Conservation (phyloP, 2,797 vertebrate species). For the Tympanoctomys barrerae region DNA sequence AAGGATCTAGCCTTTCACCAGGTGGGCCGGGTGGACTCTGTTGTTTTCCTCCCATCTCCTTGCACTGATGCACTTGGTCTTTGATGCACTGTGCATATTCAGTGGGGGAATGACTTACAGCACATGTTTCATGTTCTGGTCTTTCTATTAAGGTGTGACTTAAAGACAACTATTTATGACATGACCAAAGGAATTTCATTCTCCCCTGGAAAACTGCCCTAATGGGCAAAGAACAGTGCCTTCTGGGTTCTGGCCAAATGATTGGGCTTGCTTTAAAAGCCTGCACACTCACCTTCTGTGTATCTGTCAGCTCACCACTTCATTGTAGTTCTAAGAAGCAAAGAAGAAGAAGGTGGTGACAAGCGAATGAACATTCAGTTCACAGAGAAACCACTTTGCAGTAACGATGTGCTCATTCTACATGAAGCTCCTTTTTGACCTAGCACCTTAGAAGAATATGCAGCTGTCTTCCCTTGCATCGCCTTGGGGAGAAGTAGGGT, state of each 20-base stretch:
- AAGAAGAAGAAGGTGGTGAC: constrained; percentile 52
- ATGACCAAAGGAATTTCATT: constrained; percentile 87
- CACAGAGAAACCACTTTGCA: constrained; percentile 48
- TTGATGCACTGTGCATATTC: constrained; percentile 60
- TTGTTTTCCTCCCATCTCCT: constrained; percentile 67
- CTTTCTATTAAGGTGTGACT: constrained; percentile 78
- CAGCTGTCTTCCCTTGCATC: constrained; percentile 35
- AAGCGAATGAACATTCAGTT: constrained; percentile 65
- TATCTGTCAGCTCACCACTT: constrained; percentile 56
- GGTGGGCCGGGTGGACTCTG: constrained; percentile 68
- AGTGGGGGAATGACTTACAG: constrained; percentile 66
- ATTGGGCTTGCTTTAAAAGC: constrained; percentile 81
- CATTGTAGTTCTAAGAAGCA: neutral
- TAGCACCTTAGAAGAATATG: constrained; percentile 63
- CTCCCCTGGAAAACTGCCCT: constrained; percentile 85
- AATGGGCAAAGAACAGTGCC: constrained; percentile 83
- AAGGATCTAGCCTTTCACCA: neutral
- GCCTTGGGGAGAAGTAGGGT: neutral
- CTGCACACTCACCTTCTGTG: constrained; percentile 58
- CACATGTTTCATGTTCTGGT: constrained; percentile 79
- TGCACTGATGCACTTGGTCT: constrained; percentile 68
- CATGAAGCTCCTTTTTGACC: constrained; percentile 55
- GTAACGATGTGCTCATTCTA: constrained; percentile 69
- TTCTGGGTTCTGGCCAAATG: constrained; percentile 85
- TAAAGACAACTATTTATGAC: constrained; percentile 86